phyloP scores from a whole-genome alignment of 2,113 vertebrate genomes.

The Cacatua alba region DNA sequence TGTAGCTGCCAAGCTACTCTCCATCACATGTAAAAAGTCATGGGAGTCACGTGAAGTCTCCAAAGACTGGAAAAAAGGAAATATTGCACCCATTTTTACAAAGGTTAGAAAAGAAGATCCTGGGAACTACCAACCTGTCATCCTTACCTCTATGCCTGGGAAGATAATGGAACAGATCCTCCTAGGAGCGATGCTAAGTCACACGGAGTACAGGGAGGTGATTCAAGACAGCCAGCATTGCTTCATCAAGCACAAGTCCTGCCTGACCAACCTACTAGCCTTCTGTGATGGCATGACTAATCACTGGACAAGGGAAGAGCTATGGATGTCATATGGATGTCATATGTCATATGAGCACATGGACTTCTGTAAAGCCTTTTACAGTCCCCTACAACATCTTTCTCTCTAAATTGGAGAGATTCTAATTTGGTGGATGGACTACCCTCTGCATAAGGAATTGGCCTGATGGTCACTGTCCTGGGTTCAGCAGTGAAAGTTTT shows the following conservation, averaged over 20 bases:
- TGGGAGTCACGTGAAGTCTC: not conserved
- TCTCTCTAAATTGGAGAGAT: not conserved
- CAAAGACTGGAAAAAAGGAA: not conserved
- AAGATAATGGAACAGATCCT: not conserved
- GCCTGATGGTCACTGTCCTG: not conserved
- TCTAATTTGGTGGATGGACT: not conserved
- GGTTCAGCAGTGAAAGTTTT: too few relatives aligned
- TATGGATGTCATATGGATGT: not conserved
- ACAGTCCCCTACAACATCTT: not conserved
- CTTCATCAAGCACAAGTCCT: not conserved
- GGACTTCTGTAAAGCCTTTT: not conserved
- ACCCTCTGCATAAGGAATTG: not conserved
- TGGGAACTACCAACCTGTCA: not conserved
- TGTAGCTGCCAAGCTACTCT: too few relatives aligned
- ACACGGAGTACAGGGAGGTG: not conserved
- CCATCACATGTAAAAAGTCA: not conserved
- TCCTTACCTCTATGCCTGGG: not conserved
- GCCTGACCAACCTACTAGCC: not conserved
- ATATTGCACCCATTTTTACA: not conserved
- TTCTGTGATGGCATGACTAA: not conserved
- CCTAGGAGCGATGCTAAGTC: not conserved
- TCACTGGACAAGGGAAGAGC: not conserved
- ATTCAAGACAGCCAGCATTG: not conserved
- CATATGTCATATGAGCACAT: too few relatives aligned
- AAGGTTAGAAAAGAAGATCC: not conserved